phyloP scores from a whole-genome alignment of 2,888 invertebrate species.

The Diplolepis rosae region DNA sequence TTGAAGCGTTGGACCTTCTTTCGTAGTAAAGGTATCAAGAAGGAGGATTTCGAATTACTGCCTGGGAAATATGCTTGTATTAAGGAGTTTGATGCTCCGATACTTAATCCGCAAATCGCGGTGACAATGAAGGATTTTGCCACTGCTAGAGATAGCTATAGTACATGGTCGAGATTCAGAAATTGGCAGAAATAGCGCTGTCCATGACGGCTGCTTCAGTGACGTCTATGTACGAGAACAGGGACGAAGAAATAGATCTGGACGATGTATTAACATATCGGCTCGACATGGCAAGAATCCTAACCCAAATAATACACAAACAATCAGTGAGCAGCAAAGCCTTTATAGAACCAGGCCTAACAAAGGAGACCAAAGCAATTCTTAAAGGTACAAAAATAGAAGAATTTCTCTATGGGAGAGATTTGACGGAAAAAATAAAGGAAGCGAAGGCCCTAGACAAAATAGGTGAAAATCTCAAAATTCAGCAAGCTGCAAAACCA shows the following conservation, averaged over 20 bases:
- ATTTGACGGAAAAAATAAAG: conserved; percentile 7
- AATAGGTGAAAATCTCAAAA: conserved; percentile 24
- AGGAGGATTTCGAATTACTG: conserved; percentile 1
- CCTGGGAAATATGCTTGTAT: conserved; percentile 20
- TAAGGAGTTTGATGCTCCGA: conserved; percentile 34
- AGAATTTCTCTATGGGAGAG: conserved; percentile 31
- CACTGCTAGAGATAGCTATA: conserved; percentile 39
- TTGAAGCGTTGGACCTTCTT: neutral
- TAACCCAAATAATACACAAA: conserved; percentile 33
- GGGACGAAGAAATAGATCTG: conserved; percentile 36
- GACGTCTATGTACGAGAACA: conserved; percentile 40
- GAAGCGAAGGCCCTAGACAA: conserved; percentile 26
- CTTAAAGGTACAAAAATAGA: conserved; percentile 33
- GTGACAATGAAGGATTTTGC: conserved; percentile 41
- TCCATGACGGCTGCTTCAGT: conserved; percentile 32
- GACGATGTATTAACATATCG: neutral
- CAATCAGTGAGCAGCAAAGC: conserved; percentile 37
- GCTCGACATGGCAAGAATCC: conserved; percentile 29
- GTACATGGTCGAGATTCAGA: conserved; percentile 67
- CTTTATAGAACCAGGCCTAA: conserved; percentile 35
- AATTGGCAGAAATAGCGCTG: conserved; percentile 68
- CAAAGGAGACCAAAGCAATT: conserved; percentile 24
- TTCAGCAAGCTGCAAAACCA: neutral
- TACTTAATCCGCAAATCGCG: conserved; percentile 39
- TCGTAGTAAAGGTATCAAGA: neutral